phyloP scores from a whole-genome alignment of 2,888 invertebrate species.

The Calameuta idolon region DNA sequence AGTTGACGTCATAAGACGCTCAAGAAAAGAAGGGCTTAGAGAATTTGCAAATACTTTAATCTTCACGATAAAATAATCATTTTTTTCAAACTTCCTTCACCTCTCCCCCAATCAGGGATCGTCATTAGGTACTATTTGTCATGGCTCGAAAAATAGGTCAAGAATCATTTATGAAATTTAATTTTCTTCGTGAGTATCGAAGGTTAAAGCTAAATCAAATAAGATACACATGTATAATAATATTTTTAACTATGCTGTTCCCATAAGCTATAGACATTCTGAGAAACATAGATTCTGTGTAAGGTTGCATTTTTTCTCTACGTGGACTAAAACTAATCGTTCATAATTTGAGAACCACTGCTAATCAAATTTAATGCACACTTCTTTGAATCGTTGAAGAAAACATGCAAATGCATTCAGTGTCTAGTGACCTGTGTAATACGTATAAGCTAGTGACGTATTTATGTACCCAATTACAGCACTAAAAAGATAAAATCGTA shows the following conservation, averaged over 20 bases:
- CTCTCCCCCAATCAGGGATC: neutral
- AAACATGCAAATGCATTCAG: neutral
- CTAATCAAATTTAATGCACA: neutral
- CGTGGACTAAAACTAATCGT: neutral
- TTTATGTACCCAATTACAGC: neutral
- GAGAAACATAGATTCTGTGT: neutral
- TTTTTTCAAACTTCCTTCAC: neutral
- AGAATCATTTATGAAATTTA: neutral
- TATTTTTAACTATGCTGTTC: neutral
- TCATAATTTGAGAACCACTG: neutral
- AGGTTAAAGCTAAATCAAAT: neutral
- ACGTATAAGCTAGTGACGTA: neutral
- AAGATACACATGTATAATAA: neutral
- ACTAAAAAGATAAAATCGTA: no score
- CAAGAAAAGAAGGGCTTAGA: neutral
- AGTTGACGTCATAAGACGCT: neutral
- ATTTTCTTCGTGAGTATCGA: neutral
- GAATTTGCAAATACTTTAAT: neutral
- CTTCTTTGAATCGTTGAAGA: neutral
- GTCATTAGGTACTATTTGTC: no score
- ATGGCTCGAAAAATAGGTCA: neutral
- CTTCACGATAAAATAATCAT: neutral
- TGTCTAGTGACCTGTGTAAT: neutral
- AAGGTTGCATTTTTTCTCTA: neutral
- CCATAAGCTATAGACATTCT: neutral